Evolutionary conservation across 2,797 vertebrate genomes (phyloP).

Genomic region (Amazonetta brasiliensis): DNA sequence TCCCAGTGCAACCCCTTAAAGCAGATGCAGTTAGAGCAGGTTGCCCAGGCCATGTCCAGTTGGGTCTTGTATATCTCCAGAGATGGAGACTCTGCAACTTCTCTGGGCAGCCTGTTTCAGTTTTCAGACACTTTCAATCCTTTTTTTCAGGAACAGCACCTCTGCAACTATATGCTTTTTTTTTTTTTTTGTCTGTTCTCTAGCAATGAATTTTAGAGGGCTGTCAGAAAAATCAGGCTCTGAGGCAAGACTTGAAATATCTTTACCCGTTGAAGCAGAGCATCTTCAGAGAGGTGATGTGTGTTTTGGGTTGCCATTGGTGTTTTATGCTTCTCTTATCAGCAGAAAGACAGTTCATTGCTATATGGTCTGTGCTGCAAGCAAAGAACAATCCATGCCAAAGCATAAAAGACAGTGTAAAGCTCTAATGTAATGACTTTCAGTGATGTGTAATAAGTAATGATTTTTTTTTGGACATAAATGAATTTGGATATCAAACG

Average conservation of each 20-base stretch:
- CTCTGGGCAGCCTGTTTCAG: neutral
- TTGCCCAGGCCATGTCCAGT: neutral
- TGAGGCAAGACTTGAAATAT: neutral
- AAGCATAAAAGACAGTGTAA: neutral
- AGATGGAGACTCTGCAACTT: accelerated
- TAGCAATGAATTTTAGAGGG: neutral
- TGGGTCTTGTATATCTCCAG: neutral
- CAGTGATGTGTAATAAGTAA: neutral
- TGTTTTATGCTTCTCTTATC: neutral
- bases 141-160: neutral
- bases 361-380: neutral
- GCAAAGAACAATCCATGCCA: neutral
- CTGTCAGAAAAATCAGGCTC: neutral
- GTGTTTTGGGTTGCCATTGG: neutral
- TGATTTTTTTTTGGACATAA: neutral
- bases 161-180: neutral
- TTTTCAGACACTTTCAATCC: neutral
- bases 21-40: neutral
- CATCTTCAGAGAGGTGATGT: neutral
- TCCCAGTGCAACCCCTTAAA: neutral
- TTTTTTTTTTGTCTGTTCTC: neutral
- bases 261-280: neutral
- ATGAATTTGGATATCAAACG: neutral
- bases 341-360: neutral
- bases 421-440: neutral